Evolutionary conservation across 1,140 invertebrate species (phyloP), one percentile per base, ranked within the genome.

Genomic region (Protaetia brevitarsis): DNA sequence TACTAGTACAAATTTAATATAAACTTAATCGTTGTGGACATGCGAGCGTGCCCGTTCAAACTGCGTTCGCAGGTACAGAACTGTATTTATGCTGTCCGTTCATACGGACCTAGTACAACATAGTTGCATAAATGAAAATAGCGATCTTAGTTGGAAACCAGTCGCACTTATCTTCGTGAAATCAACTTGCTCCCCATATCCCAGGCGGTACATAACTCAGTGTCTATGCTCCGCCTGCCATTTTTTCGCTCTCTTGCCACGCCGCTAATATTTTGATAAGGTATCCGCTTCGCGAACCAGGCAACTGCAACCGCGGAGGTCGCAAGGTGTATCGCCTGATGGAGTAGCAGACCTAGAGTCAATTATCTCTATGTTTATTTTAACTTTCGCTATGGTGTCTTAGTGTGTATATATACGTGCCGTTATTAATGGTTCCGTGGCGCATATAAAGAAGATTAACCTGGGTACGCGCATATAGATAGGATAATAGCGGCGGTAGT

Each of bases 261-360:
- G 23, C 41, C 41, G 41, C 41, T 45, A 45, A 45, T 45, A 45
- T 45, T 45, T 45, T 45, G 41, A 45, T 45, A 45, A 45, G n/a
- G 41, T 45, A 45, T 45, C 41, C 41, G 41, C 41, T 45, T 19
- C 41, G 41, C n/a, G 13, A 19, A 45, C 41, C 16, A 13, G 41
- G 10, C 8, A 45, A 45, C 41, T 45, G 41, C 41, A 45, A 45
- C 41, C 16, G 41, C 41, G 23, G 13, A 45, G 41, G 41, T 45
- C 41, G 41, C 41, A 45, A 45, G 41, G 41, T 45, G 41, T 45
- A 45, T 45, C n/a, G 41, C 41, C 41, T 45, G 16, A 45, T 45
- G 41, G 41, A 45, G 41, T 45, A 45, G 41, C 41, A 45, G 23
- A 45, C 41, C 16, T 45, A 45, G 16, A 6, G 41, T 16, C 41